Evolutionary conservation across 1,140 invertebrate genomes (phyloP).

Genomic region (Ceratoteleas bidentatus): DNA sequence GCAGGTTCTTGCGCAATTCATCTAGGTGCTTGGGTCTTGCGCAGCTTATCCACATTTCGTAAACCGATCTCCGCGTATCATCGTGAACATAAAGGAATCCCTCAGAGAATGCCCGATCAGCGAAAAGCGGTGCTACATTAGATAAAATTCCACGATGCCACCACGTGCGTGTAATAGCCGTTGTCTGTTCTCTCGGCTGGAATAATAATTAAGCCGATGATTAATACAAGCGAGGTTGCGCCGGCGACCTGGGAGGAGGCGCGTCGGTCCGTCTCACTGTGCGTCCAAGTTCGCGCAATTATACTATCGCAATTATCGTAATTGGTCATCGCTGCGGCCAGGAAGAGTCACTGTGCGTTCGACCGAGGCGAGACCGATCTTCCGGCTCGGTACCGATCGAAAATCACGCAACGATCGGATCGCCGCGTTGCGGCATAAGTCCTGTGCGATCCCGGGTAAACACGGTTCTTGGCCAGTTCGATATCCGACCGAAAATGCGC

Average conservation of each 20-base stretch:
- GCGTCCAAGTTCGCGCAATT: no score
- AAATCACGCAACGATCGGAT: constrained; percentile 64
- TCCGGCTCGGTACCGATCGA: constrained; percentile 72
- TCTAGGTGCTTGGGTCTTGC: constrained; percentile 27
- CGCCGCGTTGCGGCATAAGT: no score
- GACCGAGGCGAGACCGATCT: constrained; percentile 70
- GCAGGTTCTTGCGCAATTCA: constrained; percentile 54
- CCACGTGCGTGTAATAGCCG: constrained; percentile 52
- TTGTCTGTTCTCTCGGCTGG: constrained; percentile 37
- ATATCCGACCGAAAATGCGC: no score
- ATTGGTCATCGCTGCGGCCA: constrained; percentile 72
- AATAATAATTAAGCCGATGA: constrained; percentile 74
- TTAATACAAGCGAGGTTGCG: constrained; percentile 68
- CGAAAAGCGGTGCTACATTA: constrained; percentile 1
- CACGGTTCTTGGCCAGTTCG: no score
- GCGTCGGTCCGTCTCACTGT: no score
- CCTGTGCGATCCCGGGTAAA: no score
- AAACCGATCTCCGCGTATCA: constrained; percentile 10
- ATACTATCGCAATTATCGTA: constrained; percentile 75
- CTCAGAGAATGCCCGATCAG: no score
- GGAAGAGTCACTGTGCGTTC: constrained; percentile 69
- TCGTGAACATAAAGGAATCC: no score
- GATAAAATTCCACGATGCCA: constrained; percentile 42
- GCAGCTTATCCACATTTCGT: constrained; percentile 40
- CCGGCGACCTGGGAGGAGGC: constrained; percentile 45